phyloP scores from a whole-genome alignment of 1,140 invertebrate genomes.

The Euglossa dilemma region DNA sequence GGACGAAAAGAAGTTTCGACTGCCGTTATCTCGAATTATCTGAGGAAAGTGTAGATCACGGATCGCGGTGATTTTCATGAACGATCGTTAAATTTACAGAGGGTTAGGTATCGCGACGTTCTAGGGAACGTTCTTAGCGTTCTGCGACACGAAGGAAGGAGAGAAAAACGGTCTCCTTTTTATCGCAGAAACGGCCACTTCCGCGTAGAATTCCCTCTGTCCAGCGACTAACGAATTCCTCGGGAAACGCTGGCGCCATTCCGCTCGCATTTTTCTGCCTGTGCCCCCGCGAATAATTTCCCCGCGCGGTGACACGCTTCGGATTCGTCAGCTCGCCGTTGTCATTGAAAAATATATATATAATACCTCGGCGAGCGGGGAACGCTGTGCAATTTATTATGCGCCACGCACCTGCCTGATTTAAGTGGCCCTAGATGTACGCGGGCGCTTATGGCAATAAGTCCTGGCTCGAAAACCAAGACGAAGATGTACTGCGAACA shows the following conservation, averaged over 20 bases:
- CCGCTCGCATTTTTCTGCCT: conserved; percentile 26
- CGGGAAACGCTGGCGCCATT: conserved; percentile 1
- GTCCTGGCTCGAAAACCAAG: conserved; percentile 6
- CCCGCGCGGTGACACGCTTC: too few species aligned
- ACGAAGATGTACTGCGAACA: conserved; percentile 10
- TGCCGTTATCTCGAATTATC: too few species aligned
- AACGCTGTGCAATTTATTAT: conserved; percentile 54
- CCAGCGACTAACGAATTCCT: conserved; percentile 55
- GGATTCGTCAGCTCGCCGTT: conserved; percentile 22
- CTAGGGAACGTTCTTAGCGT: conserved; percentile 10
- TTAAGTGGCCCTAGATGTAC: conserved; percentile 56
- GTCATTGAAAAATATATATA: conserved; percentile 27
- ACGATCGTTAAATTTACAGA: neutral
- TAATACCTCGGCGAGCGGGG: conserved; percentile 32
- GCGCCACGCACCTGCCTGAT: conserved; percentile 59
- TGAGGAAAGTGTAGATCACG: too few species aligned
- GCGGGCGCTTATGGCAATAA: conserved; percentile 50
- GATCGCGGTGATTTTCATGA: neutral
- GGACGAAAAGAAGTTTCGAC: too few species aligned
- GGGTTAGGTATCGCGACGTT: neutral
- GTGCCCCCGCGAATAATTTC: conserved; percentile 41
- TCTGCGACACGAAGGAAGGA: neutral
- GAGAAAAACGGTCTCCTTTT: neutral
- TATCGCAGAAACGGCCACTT: conserved; percentile 23
- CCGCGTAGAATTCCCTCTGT: conserved; percentile 40